These are phyloP conservation scores for Lonchura striata DNA, from an alignment of 2,113 vertebrate genomes.

Conservation along the genomic window DNA sequence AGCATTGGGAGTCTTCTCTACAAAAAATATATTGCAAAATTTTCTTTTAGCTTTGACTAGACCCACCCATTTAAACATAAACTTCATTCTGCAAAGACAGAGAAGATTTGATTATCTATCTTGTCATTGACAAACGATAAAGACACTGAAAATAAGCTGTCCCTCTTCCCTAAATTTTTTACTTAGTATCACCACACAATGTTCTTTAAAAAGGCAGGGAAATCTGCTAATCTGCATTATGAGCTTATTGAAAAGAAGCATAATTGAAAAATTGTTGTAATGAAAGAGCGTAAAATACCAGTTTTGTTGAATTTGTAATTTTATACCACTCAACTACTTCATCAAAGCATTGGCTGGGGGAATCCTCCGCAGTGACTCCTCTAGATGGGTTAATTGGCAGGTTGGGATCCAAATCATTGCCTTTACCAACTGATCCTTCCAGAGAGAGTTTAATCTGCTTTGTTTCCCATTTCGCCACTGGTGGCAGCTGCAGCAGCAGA, in stretches of 20 bases:
- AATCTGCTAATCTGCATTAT: background rate
- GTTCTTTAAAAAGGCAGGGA: background rate
- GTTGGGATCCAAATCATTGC: background rate
- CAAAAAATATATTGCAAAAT: conserved; percentile 31
- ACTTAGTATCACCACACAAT: background rate
- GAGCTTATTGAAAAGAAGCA: background rate
- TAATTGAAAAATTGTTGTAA: background rate
- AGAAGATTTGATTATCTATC: conserved; percentile 8
- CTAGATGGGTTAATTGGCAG: background rate
- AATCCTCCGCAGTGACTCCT: background rate
- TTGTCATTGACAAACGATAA: conserved; percentile 1
- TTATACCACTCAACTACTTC: background rate
- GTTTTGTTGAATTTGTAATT: background rate
- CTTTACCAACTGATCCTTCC: background rate
- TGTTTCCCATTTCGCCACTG: background rate
- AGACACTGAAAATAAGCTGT: conserved; percentile 2
- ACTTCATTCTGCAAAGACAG: conserved; percentile 13
- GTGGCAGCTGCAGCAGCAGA: background rate
- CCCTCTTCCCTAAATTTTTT: background rate
- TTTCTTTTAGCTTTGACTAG: conserved; percentile 52
- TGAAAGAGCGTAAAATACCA: background rate
- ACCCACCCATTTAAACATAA: conserved; percentile 57
- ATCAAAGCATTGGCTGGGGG: background rate
- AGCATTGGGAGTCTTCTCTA: conserved; percentile 62
- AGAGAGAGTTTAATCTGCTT: background rate